Conservation (phyloP, 2,888 invertebrate genomes). For the Dione juno region DNA sequence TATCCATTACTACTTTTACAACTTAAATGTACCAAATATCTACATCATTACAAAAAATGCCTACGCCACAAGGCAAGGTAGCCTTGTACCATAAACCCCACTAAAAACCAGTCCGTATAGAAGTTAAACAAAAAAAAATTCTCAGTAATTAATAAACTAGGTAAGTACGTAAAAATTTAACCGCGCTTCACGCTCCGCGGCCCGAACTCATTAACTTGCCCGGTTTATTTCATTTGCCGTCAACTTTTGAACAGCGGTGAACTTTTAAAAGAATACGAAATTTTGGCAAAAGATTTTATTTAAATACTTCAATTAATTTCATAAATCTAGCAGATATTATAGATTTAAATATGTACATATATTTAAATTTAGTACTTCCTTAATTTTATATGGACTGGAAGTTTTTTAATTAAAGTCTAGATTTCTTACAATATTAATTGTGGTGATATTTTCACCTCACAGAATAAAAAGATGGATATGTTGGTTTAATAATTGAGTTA, state of each 20-base stretch:
- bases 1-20: too few species aligned
- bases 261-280: conserved; percentile 26
- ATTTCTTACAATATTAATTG: background rate
- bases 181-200: conserved; percentile 22
- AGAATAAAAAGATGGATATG: too few species aligned
- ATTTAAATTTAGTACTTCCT: background rate
- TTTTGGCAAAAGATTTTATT: conserved; percentile 24
- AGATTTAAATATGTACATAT: background rate
- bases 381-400: background rate
- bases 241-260: conserved; percentile 25
- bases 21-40: background rate
- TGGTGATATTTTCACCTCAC: too few species aligned
- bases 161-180: conserved; percentile 33
- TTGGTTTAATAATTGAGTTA: too few species aligned
- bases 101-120: conserved; percentile 8
- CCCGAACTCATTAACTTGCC: conserved; percentile 32
- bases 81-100: conserved; percentile 2
- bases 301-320: conserved; percentile 19
- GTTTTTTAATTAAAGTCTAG: conserved; percentile 3
- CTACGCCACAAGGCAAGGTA: conserved; percentile 8
- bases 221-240: conserved; percentile 34
- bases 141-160: conserved; percentile 35
- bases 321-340: background rate
- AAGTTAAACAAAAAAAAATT: conserved; percentile 5
- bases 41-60: too few species aligned